phyloP scores from a whole-genome alignment of 2,113 vertebrate genomes.

The Phalacrocorax carbo region DNA sequence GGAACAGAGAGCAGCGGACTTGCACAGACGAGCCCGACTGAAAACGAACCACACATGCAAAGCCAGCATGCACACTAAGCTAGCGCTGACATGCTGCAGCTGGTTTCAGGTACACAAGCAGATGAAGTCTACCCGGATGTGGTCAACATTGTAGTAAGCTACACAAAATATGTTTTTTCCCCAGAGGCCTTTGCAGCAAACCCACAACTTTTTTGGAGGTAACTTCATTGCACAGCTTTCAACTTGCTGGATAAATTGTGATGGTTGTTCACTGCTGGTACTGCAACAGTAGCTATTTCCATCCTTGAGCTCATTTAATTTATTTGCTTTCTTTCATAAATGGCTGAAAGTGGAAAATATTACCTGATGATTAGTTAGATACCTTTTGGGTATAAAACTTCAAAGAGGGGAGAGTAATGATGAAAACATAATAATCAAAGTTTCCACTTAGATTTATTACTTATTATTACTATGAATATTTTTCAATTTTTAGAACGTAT shows the following conservation, averaged over 20 bases:
- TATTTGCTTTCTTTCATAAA: slow-evolving; percentile 20
- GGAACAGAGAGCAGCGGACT: neutral
- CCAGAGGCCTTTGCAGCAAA: slow-evolving; percentile 66
- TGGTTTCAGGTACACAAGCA: neutral
- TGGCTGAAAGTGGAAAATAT: slow-evolving; percentile 39
- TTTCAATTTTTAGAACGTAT: slow-evolving; percentile 24
- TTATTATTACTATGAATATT: slow-evolving; percentile 19
- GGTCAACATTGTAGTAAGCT: slow-evolving; percentile 5
- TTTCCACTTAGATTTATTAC: slow-evolving; percentile 24
- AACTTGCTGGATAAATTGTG: neutral
- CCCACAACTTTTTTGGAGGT: slow-evolving; percentile 25
- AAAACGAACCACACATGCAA: neutral
- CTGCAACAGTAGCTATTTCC: neutral
- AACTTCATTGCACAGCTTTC: slow-evolving; percentile 20
- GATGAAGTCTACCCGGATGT: slow-evolving; percentile 44
- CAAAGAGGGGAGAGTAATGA: slow-evolving; percentile 20
- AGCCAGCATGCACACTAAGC: neutral
- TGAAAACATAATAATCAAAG: neutral
- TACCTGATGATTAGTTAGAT: slow-evolving; percentile 20
- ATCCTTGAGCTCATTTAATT: slow-evolving; percentile 17
- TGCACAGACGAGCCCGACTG: neutral
- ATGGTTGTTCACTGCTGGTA: neutral
- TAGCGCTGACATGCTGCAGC: neutral
- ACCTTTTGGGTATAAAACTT: slow-evolving; percentile 52
- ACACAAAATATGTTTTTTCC: neutral